These are phyloP conservation scores for Macquaria ambigua DNA, from an alignment of 2,113 vertebrate genomes.

Conservation along the genomic window DNA sequence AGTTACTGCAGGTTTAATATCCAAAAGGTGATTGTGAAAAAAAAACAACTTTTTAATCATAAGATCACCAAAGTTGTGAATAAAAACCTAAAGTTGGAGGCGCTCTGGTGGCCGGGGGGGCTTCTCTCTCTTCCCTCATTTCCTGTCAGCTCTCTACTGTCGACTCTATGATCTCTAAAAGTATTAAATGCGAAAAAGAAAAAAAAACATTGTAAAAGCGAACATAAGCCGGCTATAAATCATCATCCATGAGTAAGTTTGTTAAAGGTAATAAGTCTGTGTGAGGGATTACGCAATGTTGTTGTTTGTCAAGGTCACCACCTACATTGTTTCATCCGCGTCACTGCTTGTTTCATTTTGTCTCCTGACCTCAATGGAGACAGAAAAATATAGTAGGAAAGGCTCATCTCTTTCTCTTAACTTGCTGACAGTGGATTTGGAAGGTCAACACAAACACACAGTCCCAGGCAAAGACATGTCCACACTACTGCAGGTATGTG, in stretches of 20 bases:
- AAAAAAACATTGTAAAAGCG: background rate
- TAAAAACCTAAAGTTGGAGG: background rate
- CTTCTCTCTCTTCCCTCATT: background rate
- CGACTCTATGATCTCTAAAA: background rate
- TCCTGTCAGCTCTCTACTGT: background rate
- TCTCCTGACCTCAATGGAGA: background rate
- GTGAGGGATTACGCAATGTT: background rate
- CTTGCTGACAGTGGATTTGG: conserved; percentile 15
- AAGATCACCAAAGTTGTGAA: background rate
- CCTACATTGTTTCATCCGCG: background rate
- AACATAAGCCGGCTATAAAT: background rate
- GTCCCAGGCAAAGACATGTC: background rate
- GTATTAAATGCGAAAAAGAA: background rate
- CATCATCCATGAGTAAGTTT: background rate
- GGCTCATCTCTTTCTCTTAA: background rate
- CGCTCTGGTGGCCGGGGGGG: background rate
- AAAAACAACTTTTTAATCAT: background rate
- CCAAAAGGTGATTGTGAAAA: background rate
- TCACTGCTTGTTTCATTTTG: background rate
- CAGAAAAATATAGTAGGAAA: background rate
- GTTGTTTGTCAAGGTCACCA: background rate
- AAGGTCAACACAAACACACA: background rate
- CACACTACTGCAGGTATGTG: background rate
- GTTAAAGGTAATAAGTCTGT: background rate
- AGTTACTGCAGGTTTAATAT: background rate